Evolutionary conservation across 2,113 vertebrate genomes (phyloP).

Genomic region (Dicentrarchus labrax): DNA sequence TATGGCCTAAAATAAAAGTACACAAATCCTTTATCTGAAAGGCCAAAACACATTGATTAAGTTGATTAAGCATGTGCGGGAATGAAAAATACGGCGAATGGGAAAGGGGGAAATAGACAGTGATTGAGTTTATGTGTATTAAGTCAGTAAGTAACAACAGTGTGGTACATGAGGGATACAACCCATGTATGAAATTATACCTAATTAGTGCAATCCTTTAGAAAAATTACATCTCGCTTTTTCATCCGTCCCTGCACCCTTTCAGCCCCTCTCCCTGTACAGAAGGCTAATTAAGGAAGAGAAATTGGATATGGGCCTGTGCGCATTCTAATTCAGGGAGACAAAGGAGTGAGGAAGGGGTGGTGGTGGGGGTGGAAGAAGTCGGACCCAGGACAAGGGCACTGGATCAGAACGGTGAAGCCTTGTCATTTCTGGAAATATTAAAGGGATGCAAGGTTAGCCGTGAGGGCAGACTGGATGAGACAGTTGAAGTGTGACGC

Average conservation of each 20-base stretch:
- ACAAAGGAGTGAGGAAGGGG: conserved; percentile 1
- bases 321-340: conserved; percentile 72
- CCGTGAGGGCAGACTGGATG: conserved; percentile 48
- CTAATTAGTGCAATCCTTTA: conserved; percentile 75
- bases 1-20: conserved; percentile 16
- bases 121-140: conserved; percentile 30
- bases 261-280: conserved; percentile 46
- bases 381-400: conserved; percentile 62
- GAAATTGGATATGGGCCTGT: conserved; percentile 82
- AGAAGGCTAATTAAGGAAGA: conserved; percentile 81
- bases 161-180: conserved; percentile 47
- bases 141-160: conserved; percentile 60
- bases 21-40: conserved; percentile 30
- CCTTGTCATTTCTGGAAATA: conserved; percentile 54
- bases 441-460: conserved; percentile 41
- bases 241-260: conserved; percentile 46
- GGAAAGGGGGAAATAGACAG: neutral
- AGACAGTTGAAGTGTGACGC: conserved; percentile 43
- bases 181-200: conserved; percentile 67
- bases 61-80: conserved; percentile 6
- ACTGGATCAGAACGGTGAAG: conserved; percentile 52
- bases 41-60: conserved; percentile 38
- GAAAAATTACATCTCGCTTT: conserved; percentile 71
- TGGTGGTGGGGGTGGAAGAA: neutral
- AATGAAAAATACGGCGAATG: neutral